Percentiles rank a stretch among this genome's conserved stretches.
Evolutionary conservation across 1,140 invertebrate species (phyloP).

Genomic region (Arctopsyche grandis): DNA sequence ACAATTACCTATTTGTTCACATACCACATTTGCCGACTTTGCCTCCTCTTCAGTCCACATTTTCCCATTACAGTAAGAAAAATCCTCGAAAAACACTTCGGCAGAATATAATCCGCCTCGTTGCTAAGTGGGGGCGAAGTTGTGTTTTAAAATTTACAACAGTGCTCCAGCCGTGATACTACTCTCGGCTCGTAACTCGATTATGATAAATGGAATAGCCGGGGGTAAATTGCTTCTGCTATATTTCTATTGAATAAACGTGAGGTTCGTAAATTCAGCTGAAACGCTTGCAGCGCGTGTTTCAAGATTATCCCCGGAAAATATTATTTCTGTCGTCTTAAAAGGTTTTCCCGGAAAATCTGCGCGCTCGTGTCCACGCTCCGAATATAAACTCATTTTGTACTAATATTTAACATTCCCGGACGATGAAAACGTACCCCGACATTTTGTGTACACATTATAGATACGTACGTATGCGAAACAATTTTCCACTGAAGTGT

Average conservation of each 20-base stretch:
- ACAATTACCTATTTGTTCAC: conserved; percentile 43
- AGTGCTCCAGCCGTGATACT: neutral
- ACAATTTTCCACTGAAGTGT: neutral
- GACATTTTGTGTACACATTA: neutral
- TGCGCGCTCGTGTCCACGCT: conserved; percentile 42
- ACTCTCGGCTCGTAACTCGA: conserved; percentile 18
- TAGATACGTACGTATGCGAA: neutral
- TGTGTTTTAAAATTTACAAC: too few species aligned
- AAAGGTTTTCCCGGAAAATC: conserved; percentile 45
- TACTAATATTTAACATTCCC: conserved; percentile 31
- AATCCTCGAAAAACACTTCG: neutral
- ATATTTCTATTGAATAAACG: conserved; percentile 15
- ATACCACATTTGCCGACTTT: conserved; percentile 33
- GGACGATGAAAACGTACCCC: conserved; percentile 7
- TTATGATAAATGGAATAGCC: conserved; percentile 29
- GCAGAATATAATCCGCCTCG: neutral
- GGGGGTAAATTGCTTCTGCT: conserved; percentile 23
- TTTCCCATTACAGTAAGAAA: too few species aligned
- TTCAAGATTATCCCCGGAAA: conserved; percentile 46
- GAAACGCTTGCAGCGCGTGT: conserved; percentile 7
- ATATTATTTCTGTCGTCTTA: conserved; percentile 53
- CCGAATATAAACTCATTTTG: conserved; percentile 47
- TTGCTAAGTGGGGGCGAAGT: neutral
- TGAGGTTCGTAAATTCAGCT: conserved; percentile 16
- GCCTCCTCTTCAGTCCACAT: neutral